Evolutionary conservation across 1,140 invertebrate species (phyloP).

Genomic region (Parapsyche elsis): DNA sequence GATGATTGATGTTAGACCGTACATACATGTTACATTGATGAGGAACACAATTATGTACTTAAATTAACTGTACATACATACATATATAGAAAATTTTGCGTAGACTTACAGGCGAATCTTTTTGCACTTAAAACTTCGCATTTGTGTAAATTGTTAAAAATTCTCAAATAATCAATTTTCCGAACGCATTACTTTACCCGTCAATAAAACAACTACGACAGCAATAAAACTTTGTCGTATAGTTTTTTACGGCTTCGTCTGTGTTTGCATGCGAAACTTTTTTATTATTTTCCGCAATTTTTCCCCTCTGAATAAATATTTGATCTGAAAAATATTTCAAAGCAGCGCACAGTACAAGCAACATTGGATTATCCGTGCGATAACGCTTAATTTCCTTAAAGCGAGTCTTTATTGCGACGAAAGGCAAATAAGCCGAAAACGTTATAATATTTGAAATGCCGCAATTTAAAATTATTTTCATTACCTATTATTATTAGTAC

Average conservation of each 20-base stretch:
- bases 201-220: neutral
- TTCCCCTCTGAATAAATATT: neutral
- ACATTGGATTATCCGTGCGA: neutral
- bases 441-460: neutral
- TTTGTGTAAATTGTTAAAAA: too few species aligned
- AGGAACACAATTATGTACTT: too few species aligned
- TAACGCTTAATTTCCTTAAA: conserved; percentile 7
- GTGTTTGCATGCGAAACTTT: neutral
- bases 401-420: conserved; percentile 14
- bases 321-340: neutral
- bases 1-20: neutral
- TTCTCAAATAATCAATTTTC: too few species aligned
- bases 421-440: conserved; percentile 1
- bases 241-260: neutral
- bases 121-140: too few species aligned
- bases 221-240: conserved; percentile 1
- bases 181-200: too few species aligned
- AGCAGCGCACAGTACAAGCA: neutral
- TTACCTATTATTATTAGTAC: too few species aligned
- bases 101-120: too few species aligned
- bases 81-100: too few species aligned
- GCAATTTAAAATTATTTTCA: conserved; percentile 12
- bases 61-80: too few species aligned
- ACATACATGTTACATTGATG: too few species aligned
- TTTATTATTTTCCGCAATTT: neutral